A percentile compares a stretch with the other conserved stretches of the same genome.
These are phyloP conservation scores for Drosophila birchii DNA, from an alignment of 2,888 invertebrate species.

Conservation along the genomic window DNA sequence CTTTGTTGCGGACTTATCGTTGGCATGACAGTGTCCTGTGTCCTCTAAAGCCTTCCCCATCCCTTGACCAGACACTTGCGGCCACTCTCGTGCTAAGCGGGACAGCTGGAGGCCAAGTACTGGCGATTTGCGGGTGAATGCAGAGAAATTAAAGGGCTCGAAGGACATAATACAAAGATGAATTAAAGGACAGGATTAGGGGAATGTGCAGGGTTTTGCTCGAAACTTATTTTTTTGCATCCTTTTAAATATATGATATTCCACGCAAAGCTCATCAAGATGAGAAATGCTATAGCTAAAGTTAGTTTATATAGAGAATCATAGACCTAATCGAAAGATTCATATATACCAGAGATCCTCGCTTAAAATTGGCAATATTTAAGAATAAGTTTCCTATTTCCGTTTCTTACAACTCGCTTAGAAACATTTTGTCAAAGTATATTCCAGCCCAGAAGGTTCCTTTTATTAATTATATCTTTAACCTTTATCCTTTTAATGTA, in stretches of 20 bases:
- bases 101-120: constrained; percentile 15
- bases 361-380: background rate
- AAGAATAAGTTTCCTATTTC: background rate
- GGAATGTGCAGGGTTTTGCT: background rate
- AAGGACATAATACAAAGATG: background rate
- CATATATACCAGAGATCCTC: background rate
- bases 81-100: constrained; percentile 12
- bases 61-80: constrained; percentile 14
- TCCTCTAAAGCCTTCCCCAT: constrained; percentile 9
- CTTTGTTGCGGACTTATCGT: constrained; percentile 44
- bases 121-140: constrained; percentile 1
- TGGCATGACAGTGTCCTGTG: constrained; percentile 1
- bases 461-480: background rate
- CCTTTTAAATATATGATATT: too few relatives aligned
- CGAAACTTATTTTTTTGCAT: background rate
- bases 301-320: background rate
- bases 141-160: background rate
- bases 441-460: background rate
- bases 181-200: background rate
- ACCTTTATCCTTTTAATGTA: too few relatives aligned
- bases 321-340: background rate
- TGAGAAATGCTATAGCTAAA: background rate
- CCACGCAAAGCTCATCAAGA: background rate
- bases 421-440: background rate
- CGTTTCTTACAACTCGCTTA: background rate